Evolutionary conservation across 2,797 vertebrate genomes (phyloP).

Genomic region (Fringilla coelebs): DNA sequence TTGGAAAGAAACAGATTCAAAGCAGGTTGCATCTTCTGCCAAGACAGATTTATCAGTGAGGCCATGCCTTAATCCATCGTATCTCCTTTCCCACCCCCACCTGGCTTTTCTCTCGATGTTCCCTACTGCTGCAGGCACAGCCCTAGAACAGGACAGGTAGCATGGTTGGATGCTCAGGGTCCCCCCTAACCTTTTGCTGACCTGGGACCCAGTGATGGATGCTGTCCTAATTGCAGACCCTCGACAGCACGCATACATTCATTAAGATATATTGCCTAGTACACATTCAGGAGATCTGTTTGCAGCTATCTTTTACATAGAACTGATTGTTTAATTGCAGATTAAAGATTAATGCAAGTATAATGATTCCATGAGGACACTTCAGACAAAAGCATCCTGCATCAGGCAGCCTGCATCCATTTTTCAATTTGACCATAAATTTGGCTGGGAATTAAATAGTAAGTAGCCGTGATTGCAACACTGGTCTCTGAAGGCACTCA

Average conservation of each 20-base stretch:
- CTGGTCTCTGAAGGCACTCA: constrained; percentile 82
- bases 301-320: constrained; percentile 80
- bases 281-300: constrained; percentile 75
- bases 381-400: constrained; percentile 79
- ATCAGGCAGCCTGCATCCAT: constrained; percentile 82
- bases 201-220: constrained; percentile 73
- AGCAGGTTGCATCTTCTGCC: constrained; percentile 74
- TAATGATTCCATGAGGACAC: constrained; percentile 81
- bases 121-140: not conserved
- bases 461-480: constrained; percentile 86
- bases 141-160: constrained; percentile 38
- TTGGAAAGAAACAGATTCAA: constrained; percentile 75
- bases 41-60: constrained; percentile 65
- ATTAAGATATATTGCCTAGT: constrained; percentile 76
- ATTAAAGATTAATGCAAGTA: constrained; percentile 88
- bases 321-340: constrained; percentile 86
- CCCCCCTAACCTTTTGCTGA: constrained; percentile 70
- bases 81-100: not conserved
- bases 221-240: constrained; percentile 70
- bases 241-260: not conserved
- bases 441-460: constrained; percentile 87
- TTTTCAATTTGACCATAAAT: constrained; percentile 88
- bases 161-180: constrained; percentile 67
- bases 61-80: constrained; percentile 55
- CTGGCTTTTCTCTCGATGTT: not conserved